Percentiles rank a stretch among this genome's conserved stretches.
These are phyloP conservation scores for Drosophila histrio DNA, from an alignment of 2,888 invertebrate genomes.

Conservation along the genomic window DNA sequence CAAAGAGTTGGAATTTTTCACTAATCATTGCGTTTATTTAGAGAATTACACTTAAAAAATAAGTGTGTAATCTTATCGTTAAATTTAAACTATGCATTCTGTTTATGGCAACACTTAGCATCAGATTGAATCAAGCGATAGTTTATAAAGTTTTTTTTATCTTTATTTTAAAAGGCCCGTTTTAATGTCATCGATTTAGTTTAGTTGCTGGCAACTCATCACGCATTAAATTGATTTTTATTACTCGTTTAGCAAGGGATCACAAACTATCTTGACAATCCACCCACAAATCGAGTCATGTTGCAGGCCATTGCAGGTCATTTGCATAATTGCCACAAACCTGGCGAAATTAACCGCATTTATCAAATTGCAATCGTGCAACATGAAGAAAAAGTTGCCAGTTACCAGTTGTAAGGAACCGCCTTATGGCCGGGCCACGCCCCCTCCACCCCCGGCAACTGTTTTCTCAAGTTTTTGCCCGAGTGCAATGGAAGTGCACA, in stretches of 20 bases:
- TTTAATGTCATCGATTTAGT: slow-evolving; percentile 27
- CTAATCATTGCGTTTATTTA: too few relatives aligned
- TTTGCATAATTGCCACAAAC: slow-evolving; percentile 69
- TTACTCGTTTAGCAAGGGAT: slow-evolving; percentile 23
- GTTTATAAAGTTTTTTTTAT: background rate
- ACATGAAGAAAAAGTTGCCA: slow-evolving; percentile 23
- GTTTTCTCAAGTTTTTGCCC: slow-evolving; percentile 27
- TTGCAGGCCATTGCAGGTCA: slow-evolving; percentile 23
- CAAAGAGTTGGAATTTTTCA: background rate
- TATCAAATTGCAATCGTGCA: slow-evolving; percentile 56
- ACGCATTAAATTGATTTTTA: slow-evolving; percentile 50
- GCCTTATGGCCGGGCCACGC: slow-evolving; percentile 23
- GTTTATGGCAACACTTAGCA: background rate
- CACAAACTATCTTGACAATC: background rate
- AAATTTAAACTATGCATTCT: background rate
- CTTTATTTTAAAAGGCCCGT: background rate
- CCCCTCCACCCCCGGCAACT: background rate
- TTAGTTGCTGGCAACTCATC: slow-evolving; percentile 32
- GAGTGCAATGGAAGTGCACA: slow-evolving; percentile 50
- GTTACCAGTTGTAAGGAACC: background rate
- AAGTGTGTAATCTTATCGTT: background rate
- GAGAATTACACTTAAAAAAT: too few relatives aligned
- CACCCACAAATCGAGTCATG: background rate
- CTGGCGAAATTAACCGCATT: slow-evolving; percentile 65
- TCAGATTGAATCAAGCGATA: slow-evolving; percentile 4